Evolutionary conservation across 1,140 invertebrate species (phyloP), one percentile per base, ranked within the genome.

Genomic region (Sycobia sp.): DNA sequence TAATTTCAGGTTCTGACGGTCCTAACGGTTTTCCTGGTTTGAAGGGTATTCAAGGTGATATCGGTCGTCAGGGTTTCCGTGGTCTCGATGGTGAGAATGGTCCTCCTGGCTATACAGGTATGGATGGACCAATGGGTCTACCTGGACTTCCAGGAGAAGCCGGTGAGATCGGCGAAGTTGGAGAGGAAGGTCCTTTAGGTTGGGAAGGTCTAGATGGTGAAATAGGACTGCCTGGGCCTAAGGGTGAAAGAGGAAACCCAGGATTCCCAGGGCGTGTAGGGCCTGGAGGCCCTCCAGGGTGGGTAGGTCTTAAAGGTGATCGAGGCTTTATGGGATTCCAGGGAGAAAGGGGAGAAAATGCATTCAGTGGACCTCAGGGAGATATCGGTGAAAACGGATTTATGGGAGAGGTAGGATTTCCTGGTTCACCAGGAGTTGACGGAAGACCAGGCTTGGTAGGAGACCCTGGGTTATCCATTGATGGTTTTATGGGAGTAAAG

Each of bases 311-410:
- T 0, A 61, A 67, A n/a, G 84, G 85, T 69, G 69, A 75, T 14
- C 44, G 71, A 41, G 84, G 85, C 56, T 51, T 62, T 20, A 63
- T 71, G 11, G 85, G 84, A 1, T 23, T 72, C 0, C 54, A 71
- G 39, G 82, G 85, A 38, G 39, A 67, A 27, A 79, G 67, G 43
- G 86, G 85, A 23, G 79, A 83, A 14, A 81, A 81, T 41, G 76
- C 87, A 2, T 86, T 85, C 56, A 85, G 84, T 64, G 91, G 90
- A 51, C 79, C 82, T 14, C 88, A 91, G 77, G 91, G 90, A 62
- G 82, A 85, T 14, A 56, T 72, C 4, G 91, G 91, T 16, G 83
- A 85, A 39, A 69, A 73, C 25, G 89, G 88, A 59, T 72, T 73
- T 32, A 69, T 71, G 58, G 82, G 83, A 22, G 69, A 71, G 25